Evolutionary conservation across 2,797 vertebrate species (phyloP).

Genomic region (Oryzias sinensis): DNA sequence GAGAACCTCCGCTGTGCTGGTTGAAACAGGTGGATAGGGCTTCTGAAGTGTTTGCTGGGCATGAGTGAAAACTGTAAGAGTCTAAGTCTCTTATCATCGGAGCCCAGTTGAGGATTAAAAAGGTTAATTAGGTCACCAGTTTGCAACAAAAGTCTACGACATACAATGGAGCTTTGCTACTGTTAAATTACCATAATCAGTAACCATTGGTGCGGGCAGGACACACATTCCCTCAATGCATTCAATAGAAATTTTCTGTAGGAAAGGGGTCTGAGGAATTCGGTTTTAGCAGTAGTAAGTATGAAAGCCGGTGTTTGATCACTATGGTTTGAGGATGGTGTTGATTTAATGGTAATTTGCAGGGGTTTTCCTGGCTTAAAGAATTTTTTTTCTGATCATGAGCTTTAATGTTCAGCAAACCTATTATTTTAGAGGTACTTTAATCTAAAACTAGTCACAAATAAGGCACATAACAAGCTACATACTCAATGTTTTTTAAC

Average conservation of each 20-base stretch:
- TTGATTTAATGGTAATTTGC: too few species aligned
- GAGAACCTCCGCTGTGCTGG: slow-evolving; percentile 56
- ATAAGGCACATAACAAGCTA: too few species aligned
- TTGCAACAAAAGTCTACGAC: slow-evolving; percentile 64
- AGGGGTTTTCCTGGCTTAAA: too few species aligned
- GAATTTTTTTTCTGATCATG: too few species aligned
- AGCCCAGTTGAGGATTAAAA: slow-evolving; percentile 68
- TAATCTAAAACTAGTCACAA: too few species aligned
- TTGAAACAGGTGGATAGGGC: slow-evolving; percentile 58
- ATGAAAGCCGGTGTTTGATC: slow-evolving; percentile 53
- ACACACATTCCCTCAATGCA: slow-evolving; percentile 57
- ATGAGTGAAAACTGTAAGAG: slow-evolving; percentile 48
- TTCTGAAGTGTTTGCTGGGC: slow-evolving; percentile 52
- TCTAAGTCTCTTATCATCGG: slow-evolving; percentile 71
- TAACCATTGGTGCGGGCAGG: slow-evolving; percentile 55
- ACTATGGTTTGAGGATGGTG: too few species aligned
- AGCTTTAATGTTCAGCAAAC: too few species aligned
- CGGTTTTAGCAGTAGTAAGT: slow-evolving; percentile 60
- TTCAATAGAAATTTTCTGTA: slow-evolving; percentile 51
- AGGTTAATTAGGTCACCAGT: slow-evolving; percentile 77
- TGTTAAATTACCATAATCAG: slow-evolving; percentile 73
- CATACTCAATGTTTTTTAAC: too few species aligned
- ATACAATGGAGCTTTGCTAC: slow-evolving; percentile 61
- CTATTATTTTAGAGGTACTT: too few species aligned
- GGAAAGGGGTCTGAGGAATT: neutral